Conservation (phyloP, 2,797 vertebrate species). For the Rallus crepitans region DNA sequence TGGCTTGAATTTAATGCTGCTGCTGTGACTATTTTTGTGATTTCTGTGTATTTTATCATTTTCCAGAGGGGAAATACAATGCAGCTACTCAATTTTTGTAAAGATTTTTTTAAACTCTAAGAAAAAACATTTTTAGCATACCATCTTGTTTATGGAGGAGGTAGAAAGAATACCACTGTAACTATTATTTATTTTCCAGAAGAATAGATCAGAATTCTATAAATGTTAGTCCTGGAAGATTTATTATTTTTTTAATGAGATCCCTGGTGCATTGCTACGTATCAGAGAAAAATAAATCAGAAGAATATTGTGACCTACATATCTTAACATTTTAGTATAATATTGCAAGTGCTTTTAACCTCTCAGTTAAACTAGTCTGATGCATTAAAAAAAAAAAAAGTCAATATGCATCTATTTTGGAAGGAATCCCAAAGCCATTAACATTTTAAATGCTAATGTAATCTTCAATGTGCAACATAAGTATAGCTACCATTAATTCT, state of each 20-base stretch:
- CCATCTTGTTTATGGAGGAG: background rate
- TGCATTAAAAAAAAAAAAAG: background rate
- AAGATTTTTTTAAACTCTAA: background rate
- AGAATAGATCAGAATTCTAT: conserved; percentile 24
- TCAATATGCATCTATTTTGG: conserved; percentile 35
- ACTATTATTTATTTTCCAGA: background rate
- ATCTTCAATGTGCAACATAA: conserved; percentile 17
- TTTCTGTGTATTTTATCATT: background rate
- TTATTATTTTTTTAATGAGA: background rate
- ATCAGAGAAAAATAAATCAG: conserved; percentile 36
- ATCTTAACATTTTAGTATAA: conserved; percentile 5
- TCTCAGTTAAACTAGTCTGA: conserved; percentile 48
- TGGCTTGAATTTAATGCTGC: background rate
- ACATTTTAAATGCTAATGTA: conserved; percentile 49
- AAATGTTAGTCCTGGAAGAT: background rate
- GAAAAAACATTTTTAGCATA: background rate
- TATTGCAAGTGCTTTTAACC: conserved; percentile 55
- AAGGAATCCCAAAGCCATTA: conserved; percentile 60
- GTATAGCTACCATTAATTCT: conserved; percentile 56
- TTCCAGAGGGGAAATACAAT: background rate
- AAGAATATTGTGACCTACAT: conserved; percentile 33
- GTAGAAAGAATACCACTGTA: background rate
- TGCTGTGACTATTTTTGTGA: background rate
- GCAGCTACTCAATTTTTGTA: background rate
- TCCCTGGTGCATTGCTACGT: conserved; percentile 5